phyloP scores from a whole-genome alignment of 2,113 vertebrate species.

The Plestiodon gilberti region DNA sequence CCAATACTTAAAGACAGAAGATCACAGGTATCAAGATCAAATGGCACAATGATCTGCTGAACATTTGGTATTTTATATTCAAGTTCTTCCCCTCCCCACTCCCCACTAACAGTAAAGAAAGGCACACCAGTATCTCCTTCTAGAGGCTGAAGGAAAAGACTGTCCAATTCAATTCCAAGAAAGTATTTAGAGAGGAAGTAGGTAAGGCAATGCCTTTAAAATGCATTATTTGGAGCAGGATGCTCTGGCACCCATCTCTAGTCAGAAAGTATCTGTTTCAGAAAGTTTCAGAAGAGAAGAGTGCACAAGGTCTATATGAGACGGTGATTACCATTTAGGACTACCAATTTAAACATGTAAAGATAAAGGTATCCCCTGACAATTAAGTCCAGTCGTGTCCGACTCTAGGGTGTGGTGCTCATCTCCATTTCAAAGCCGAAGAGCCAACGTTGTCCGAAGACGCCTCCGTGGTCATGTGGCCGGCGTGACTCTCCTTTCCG shows the following conservation, averaged over 20 bases:
- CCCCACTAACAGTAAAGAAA: neutral
- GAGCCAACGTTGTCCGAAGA: too few relatives aligned
- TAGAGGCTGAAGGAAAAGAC: slow-evolving; percentile 30
- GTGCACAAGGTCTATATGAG: neutral
- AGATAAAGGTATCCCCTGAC: too few relatives aligned
- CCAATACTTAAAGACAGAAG: fast-evolving
- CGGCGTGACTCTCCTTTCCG: too few relatives aligned
- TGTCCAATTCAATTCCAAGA: slow-evolving; percentile 35
- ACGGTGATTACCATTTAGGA: neutral
- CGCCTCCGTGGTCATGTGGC: too few relatives aligned
- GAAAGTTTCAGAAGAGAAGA: neutral
- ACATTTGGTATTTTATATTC: slow-evolving; percentile 20
- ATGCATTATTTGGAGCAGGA: neutral
- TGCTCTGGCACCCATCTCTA: slow-evolving; percentile 34
- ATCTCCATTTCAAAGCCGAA: too few relatives aligned
- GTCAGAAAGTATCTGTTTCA: neutral
- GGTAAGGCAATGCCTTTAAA: slow-evolving; percentile 21
- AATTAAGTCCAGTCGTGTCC: too few relatives aligned
- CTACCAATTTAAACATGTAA: slow-evolving; percentile 3
- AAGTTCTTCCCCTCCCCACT: slow-evolving; percentile 32
- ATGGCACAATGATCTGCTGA: neutral
- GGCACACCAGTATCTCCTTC: fast-evolving
- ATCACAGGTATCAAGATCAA: slow-evolving; percentile 17
- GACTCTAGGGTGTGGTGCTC: too few relatives aligned
- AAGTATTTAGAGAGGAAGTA: slow-evolving; percentile 8